Conservation (phyloP, 2,797 vertebrate genomes). For the Gephyroberyx darwinii region DNA sequence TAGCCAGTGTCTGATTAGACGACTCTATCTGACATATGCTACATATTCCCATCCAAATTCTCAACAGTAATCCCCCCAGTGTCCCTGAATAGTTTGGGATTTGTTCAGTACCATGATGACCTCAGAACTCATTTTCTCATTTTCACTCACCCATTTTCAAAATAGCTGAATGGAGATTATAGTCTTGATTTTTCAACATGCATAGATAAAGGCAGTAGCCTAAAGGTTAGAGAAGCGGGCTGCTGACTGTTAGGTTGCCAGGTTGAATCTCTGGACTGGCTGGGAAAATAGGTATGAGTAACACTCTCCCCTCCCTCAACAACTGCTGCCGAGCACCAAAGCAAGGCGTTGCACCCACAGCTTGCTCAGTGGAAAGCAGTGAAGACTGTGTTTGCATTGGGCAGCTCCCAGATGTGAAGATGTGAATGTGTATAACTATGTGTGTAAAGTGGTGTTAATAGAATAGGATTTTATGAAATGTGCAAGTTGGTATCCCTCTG, state of each 20-base stretch:
- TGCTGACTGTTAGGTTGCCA: neutral
- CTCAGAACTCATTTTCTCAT: constrained; percentile 11
- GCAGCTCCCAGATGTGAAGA: too few species aligned
- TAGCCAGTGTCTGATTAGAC: constrained; percentile 49
- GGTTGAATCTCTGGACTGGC: constrained; percentile 7
- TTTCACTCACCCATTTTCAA: constrained; percentile 36
- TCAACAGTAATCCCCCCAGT: constrained; percentile 38
- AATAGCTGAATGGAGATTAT: constrained; percentile 20
- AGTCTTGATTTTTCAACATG: constrained; percentile 3
- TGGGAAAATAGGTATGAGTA: neutral
- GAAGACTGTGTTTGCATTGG: too few species aligned
- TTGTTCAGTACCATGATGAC: constrained; percentile 47
- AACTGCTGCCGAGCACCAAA: too few species aligned
- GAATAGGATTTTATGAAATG: neutral
- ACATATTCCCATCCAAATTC: constrained; percentile 38
- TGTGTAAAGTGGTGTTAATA: too few species aligned
- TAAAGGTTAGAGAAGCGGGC: neutral
- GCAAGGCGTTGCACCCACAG: too few species aligned
- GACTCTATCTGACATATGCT: constrained; percentile 26
- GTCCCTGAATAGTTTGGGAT: constrained; percentile 47
- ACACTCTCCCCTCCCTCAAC: neutral
- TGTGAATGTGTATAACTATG: too few species aligned
- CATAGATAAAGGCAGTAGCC: neutral
- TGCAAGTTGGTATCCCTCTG: neutral
- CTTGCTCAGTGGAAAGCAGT: too few species aligned